A percentile compares a stretch with the other conserved stretches of the same genome.
These are phyloP conservation scores for Pogonognathellus flavescens DNA, from an alignment of 1,140 invertebrate genomes.

Conservation along the genomic window DNA sequence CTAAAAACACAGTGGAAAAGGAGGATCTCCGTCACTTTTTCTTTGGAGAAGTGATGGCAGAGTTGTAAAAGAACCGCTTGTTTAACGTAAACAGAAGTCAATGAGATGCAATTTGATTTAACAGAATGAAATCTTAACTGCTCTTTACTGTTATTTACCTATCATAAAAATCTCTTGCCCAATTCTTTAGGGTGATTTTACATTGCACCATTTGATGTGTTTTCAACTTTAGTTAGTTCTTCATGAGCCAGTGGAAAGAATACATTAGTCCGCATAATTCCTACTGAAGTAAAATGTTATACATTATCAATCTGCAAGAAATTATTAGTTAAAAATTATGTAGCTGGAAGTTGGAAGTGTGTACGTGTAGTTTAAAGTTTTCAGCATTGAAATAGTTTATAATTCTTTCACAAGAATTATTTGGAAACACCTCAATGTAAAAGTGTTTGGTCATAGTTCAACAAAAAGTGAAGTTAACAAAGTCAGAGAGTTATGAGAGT, in stretches of 20 bases:
- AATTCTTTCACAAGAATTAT: too few relatives aligned
- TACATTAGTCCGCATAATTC: neutral
- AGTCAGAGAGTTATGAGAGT: too few relatives aligned
- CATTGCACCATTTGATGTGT: constrained; percentile 22
- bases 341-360: too few relatives aligned
- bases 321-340: too few relatives aligned
- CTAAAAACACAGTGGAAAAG: constrained; percentile 58
- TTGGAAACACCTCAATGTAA: too few relatives aligned
- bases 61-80: constrained; percentile 57
- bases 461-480: too few relatives aligned
- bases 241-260: neutral
- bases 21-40: constrained; percentile 47
- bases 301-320: too few relatives aligned
- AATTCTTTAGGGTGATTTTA: neutral
- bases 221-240: constrained; percentile 31
- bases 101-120: constrained; percentile 15
- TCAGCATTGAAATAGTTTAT: neutral
- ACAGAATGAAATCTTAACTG: constrained; percentile 36
- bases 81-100: constrained; percentile 25
- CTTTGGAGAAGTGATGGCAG: constrained; percentile 43
- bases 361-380: neutral
- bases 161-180: constrained; percentile 11
- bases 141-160: neutral
- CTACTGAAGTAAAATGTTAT: neutral
- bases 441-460: too few relatives aligned